Evolutionary conservation across 2,113 vertebrate species (phyloP).

Genomic region (Pelvicachromis taeniatus): DNA sequence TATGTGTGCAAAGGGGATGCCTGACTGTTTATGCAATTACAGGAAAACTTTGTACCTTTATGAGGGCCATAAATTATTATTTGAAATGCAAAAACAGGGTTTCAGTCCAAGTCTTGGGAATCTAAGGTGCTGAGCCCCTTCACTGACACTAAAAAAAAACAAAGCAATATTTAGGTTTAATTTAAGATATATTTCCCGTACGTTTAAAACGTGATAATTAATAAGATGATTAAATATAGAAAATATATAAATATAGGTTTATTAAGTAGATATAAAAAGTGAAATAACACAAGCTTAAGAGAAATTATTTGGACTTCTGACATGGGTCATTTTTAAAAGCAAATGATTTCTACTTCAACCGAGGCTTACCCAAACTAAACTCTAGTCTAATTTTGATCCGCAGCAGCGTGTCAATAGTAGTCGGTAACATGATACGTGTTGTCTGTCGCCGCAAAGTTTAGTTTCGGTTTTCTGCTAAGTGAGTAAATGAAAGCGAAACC

Average conservation of each 20-base stretch:
- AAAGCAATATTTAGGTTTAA: background rate
- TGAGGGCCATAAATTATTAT: background rate
- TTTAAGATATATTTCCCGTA: background rate
- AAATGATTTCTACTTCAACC: background rate
- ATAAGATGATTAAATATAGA: background rate
- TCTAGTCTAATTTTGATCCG: too few relatives aligned
- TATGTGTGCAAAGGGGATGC: background rate
- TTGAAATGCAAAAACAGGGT: background rate
- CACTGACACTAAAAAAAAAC: background rate
- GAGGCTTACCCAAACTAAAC: background rate
- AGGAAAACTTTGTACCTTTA: background rate
- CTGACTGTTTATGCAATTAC: background rate
- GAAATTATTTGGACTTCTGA: background rate
- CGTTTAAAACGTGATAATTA: background rate
- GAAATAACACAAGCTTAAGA: background rate
- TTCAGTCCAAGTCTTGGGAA: background rate
- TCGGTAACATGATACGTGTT: background rate
- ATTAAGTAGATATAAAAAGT: background rate
- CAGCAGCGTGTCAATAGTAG: background rate
- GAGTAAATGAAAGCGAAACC: constrained; percentile 18
- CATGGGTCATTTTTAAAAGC: background rate
- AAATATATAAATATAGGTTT: background rate
- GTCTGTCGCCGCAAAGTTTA: background rate
- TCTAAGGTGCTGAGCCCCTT: background rate
- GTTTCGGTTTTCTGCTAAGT: background rate